Base-by-base conservation (phyloP, 2,888 invertebrate genomes). In the Anthophora plumipes region DNA sequence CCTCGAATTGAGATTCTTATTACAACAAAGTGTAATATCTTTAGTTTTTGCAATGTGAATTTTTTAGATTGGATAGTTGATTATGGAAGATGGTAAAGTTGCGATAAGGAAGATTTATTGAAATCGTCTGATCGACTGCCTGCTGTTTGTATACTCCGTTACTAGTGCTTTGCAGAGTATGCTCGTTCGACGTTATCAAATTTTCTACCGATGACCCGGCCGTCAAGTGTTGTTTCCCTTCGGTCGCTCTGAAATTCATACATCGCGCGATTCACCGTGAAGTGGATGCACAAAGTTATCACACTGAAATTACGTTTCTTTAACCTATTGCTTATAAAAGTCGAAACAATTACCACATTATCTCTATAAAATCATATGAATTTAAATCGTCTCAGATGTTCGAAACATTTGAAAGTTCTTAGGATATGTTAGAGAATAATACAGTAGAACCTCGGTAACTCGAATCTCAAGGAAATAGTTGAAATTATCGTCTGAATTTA, bases 101-200 rank as follows among this genome's bases (percentile, higher is more conserved):
- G 43, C 37, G 54, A 54, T 54, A 17, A 48, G 7, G 37, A 43
- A 41, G 39, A 63, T 41, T 76, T 50, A 20, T 68, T 7, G 22
- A 20, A 76, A 57, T 75, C 68, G 68, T 76, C 63, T 41, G 68
- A n/a, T 25, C 11, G 39, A 57, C 61, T 20, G 39, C 22, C 63
- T 43, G 22, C 55, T 75, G 37, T 76, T 60, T 79, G 63, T 70
- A 22, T 39, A 68, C 50, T 54, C 43, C 64, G 66, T 77, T 63
- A 52, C 60, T 66, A 61, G 66, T 46, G 71, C 25, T 67, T 77
- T 22, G 61, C 77, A 77, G 46, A 70, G 66, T 43, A 61, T 67
- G 71, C 48, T 77, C 66, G 79, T 66, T 77, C 59, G 50, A 69
- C 77, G 64, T 79, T 79, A 57, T 50, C 20, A 57, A 75, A 63